Evolutionary conservation across 2,113 vertebrate genomes (phyloP).

Genomic region (Camelus dromedarius): DNA sequence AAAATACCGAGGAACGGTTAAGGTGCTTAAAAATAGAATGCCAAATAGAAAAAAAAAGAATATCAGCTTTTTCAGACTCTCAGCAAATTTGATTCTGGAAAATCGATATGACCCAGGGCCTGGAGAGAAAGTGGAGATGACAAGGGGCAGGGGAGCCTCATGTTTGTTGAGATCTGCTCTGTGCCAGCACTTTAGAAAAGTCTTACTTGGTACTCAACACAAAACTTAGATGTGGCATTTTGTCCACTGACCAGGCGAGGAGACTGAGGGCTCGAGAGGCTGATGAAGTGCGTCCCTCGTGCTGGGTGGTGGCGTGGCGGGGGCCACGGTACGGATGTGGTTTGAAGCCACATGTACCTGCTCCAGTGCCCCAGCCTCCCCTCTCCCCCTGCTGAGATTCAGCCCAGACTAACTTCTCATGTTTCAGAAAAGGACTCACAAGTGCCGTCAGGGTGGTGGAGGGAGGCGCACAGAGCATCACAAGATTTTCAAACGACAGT

Average conservation of each 20-base stretch:
- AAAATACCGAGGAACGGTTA: background rate
- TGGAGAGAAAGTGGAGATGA: background rate
- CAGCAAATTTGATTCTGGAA: background rate
- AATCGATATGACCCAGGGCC: background rate
- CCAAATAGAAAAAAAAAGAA: background rate
- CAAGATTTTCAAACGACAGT: background rate
- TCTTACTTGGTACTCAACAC: background rate
- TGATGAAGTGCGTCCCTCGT: accelerated
- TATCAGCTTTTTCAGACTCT: background rate
- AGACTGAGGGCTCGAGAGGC: background rate
- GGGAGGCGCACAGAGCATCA: too few relatives aligned
- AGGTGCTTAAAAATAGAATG: background rate
- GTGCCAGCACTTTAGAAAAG: background rate
- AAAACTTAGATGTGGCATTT: background rate
- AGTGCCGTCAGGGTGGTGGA: accelerated
- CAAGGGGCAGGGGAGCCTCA: accelerated
- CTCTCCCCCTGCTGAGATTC: background rate
- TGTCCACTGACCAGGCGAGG: background rate
- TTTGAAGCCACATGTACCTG: background rate
- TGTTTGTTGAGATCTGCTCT: background rate
- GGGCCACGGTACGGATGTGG: too few relatives aligned
- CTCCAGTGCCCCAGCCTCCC: background rate
- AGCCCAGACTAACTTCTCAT: background rate
- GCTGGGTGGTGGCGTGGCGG: too few relatives aligned
- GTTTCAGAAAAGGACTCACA: background rate